phyloP scores from a whole-genome alignment of 1,140 invertebrate species.

The Neodiprion pinetum region DNA sequence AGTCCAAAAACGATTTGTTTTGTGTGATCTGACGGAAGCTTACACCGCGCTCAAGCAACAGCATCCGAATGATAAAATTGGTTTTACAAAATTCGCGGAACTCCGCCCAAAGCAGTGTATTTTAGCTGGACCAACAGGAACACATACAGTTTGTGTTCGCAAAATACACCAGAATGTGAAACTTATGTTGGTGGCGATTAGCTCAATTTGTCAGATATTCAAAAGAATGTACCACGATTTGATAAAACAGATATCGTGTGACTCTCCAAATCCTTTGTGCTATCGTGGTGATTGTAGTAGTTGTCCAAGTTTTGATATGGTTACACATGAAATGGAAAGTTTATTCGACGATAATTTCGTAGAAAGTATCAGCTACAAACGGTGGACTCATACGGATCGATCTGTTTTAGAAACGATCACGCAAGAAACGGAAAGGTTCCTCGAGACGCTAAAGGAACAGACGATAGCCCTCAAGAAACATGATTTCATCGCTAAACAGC shows the following conservation, averaged over 20 bases:
- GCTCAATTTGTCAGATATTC: no score
- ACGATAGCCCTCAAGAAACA: constrained; percentile 26
- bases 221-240: no score
- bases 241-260: no score
- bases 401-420: constrained; percentile 16
- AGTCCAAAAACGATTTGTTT: no score
- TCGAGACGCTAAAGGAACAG: constrained; percentile 18
- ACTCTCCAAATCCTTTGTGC: no score
- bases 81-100: constrained; percentile 22
- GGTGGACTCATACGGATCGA: constrained; percentile 25
- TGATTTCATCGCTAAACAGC: constrained; percentile 32
- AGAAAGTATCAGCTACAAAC: constrained; percentile 11
- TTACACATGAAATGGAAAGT: neutral
- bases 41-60: no score
- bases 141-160: constrained; percentile 21
- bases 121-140: constrained; percentile 21
- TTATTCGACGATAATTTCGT: neutral
- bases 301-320: no score
- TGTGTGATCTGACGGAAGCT: no score
- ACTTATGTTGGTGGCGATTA: no score
- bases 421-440: constrained; percentile 13
- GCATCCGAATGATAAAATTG: constrained; percentile 9
- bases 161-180: no score
- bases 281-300: no score
- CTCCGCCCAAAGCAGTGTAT: constrained; percentile 21